These are phyloP conservation scores for Tetragnatha montana DNA, from an alignment of 2,888 invertebrate genomes.

Conservation along the genomic window DNA sequence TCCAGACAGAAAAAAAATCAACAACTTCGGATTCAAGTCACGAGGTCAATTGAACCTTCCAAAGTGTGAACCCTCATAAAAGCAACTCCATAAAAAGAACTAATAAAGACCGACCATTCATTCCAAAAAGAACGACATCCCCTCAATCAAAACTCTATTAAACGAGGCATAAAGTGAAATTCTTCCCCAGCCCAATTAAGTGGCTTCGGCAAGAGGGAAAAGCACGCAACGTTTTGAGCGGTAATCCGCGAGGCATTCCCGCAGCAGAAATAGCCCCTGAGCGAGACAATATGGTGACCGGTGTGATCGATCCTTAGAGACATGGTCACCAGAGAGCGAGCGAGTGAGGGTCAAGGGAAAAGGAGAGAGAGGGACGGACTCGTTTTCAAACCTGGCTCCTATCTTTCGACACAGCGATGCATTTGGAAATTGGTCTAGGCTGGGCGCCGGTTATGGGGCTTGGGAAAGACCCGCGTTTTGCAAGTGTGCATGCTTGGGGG, in stretches of 20 bases:
- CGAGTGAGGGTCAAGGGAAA: slow-evolving; percentile 42
- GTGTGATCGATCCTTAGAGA: slow-evolving; percentile 68
- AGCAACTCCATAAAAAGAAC: no score
- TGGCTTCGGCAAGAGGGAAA: slow-evolving; percentile 48
- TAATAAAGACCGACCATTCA: neutral
- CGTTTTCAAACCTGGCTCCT: neutral
- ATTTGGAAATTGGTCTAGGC: no score
- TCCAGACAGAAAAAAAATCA: no score
- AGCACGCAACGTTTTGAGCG: slow-evolving; percentile 38
- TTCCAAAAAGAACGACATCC: neutral
- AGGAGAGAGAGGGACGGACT: neutral
- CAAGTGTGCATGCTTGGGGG: no score
- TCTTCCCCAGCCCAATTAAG: slow-evolving; percentile 42
- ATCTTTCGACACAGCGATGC: no score
- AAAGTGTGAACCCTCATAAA: no score
- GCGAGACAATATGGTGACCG: slow-evolving; percentile 68
- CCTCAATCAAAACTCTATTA: slow-evolving; percentile 18
- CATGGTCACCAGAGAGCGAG: slow-evolving; percentile 41
- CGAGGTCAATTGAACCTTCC: no score
- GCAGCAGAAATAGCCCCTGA: slow-evolving; percentile 64
- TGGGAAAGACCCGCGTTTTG: no score
- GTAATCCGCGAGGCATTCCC: slow-evolving; percentile 43
- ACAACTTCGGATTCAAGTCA: no score
- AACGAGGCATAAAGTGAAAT: slow-evolving; percentile 28
- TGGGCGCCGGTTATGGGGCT: no score